phyloP scores from a whole-genome alignment of 2,113 vertebrate species.

The Pontoporia blainvillei region DNA sequence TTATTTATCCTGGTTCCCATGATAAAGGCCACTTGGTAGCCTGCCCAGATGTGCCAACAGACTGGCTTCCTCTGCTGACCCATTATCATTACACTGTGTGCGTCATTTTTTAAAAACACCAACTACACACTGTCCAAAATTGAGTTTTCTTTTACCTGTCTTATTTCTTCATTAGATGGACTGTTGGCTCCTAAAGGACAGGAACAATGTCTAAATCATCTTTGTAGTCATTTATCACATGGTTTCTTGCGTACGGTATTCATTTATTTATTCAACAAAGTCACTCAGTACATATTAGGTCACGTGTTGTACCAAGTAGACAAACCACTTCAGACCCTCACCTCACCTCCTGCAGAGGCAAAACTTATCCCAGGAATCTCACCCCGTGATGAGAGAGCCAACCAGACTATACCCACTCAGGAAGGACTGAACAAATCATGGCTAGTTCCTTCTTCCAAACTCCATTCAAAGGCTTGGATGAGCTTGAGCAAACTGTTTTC shows the following conservation, averaged over 20 bases:
- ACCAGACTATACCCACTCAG: background rate
- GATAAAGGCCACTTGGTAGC: background rate
- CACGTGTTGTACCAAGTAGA: background rate
- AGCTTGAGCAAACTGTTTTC: background rate
- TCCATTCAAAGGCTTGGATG: background rate
- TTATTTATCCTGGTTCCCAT: background rate
- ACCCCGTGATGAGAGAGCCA: background rate
- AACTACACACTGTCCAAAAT: background rate
- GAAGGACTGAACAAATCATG: background rate
- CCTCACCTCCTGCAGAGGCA: background rate
- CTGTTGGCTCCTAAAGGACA: background rate
- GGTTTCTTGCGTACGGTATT: background rate
- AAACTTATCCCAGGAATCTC: background rate
- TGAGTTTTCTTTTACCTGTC: background rate
- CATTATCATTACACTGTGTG: accelerated
- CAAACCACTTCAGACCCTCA: background rate
- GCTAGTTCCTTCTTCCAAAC: background rate
- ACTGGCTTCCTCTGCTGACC: background rate
- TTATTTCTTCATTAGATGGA: background rate
- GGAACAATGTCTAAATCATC: background rate
- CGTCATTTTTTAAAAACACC: background rate
- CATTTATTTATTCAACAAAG: background rate
- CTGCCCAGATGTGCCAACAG: background rate
- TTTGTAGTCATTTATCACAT: background rate
- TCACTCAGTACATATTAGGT: too few relatives aligned